A percentile compares a stretch with the other conserved stretches of the same genome.
Conservation (phyloP, 2,113 vertebrate species). For the Etheostoma cragini region DNA sequence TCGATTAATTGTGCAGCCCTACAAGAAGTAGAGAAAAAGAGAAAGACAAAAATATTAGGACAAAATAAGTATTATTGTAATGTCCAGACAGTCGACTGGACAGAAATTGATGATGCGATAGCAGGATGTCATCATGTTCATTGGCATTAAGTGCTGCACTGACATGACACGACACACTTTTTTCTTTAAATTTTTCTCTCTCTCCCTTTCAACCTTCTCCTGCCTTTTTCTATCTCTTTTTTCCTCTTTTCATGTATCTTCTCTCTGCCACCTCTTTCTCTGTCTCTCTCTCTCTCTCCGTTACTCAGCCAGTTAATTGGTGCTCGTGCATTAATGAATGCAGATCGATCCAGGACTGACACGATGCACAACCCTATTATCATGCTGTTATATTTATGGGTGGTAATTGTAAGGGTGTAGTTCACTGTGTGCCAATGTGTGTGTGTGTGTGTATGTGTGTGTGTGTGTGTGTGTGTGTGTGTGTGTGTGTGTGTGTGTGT, state of each 20-base stretch:
- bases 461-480: conserved; percentile 1
- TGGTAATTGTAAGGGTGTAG: conserved; percentile 60
- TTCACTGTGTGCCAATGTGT: conserved; percentile 9
- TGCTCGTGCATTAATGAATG: conserved; percentile 76
- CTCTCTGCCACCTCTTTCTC: neutral
- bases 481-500: neutral
- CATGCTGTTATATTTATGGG: conserved; percentile 73
- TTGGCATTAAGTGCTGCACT: conserved; percentile 69
- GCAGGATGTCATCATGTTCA: conserved; percentile 63
- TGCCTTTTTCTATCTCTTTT: neutral
- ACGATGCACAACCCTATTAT: conserved; percentile 48
- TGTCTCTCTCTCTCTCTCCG: conserved; percentile 18
- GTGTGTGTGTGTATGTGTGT: conserved; percentile 1
- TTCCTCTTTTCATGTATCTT: conserved; percentile 21
- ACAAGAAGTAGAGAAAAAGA: neutral
- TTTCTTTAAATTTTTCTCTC: conserved; percentile 16
- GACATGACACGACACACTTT: conserved; percentile 49
- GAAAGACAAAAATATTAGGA: neutral
- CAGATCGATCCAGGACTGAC: conserved; percentile 70
- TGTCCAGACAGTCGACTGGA: conserved; percentile 43
- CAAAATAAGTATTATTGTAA: conserved; percentile 37
- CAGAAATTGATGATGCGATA: conserved; percentile 62
- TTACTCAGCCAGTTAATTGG: conserved; percentile 75
- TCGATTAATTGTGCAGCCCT: too few relatives aligned
- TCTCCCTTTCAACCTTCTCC: conserved; percentile 4